Conservation (phyloP, 2,113 vertebrate genomes). For the Myiopsitta monachus region DNA sequence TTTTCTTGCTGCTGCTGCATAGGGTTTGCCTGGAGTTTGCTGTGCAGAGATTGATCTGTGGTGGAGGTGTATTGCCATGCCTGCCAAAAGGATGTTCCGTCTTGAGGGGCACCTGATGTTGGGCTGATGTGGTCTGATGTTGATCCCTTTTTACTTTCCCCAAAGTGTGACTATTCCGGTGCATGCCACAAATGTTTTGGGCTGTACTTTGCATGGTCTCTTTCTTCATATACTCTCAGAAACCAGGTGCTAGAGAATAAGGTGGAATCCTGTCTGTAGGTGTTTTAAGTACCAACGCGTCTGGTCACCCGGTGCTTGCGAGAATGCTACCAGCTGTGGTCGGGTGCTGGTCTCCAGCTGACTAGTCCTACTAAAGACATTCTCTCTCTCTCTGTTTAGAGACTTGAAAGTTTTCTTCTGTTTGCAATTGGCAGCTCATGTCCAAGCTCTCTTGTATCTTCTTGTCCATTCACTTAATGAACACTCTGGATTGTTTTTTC, state of each 20-base stretch:
- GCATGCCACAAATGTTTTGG: not conserved
- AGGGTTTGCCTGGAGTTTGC: not conserved
- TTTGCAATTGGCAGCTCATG: not conserved
- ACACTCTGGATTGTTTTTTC: not conserved
- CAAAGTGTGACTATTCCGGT: not conserved
- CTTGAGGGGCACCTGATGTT: not conserved
- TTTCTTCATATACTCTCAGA: not conserved
- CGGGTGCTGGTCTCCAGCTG: not conserved
- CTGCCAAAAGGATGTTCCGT: not conserved
- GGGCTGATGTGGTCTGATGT: not conserved
- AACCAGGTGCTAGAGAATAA: not conserved
- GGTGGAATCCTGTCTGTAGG: not conserved
- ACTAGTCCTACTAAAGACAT: not conserved
- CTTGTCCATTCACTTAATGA: not conserved
- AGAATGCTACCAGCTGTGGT: not conserved
- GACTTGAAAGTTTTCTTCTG: not conserved
- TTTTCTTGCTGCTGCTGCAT: not conserved
- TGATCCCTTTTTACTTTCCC: not conserved
- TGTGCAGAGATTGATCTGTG: not conserved
- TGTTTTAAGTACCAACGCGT: not conserved
- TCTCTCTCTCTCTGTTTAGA: not conserved
- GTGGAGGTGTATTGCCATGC: fast-evolving
- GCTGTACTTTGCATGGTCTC: not conserved
- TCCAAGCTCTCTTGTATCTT: not conserved
- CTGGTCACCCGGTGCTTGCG: not conserved